Base-by-base conservation (phyloP, 2,797 vertebrate genomes). In the Silurus aristotelis region DNA sequence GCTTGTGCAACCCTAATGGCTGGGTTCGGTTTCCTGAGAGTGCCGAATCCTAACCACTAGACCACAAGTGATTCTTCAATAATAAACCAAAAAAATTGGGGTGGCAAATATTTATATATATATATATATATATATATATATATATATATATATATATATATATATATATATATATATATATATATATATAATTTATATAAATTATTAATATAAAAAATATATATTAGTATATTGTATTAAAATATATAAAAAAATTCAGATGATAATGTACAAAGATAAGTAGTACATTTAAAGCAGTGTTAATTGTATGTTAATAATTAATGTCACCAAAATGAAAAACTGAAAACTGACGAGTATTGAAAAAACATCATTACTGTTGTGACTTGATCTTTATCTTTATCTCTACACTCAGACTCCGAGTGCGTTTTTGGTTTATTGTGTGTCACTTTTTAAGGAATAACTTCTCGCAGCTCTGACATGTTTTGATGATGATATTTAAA, bases 21-120 rank as follows among this genome's bases (percentile, higher is more conserved):
- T 31, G 31, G 31, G 31, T 31, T 31, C 2, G 31, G 31, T 31
- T 1, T 31, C 91, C 93, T 93, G 93, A 95, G 92, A 94, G 93
- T 92, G 89, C 92, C 91, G 90, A 60, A 60, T 82, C 88, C 75
- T 85, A 83, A 89, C 82, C 88, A 89, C 87, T 87, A 88, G 87
- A 90, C 85, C 86, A 88, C 88, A 1, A 31, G 31, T 31, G 31
- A 31, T 31, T 31, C 31, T 31, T 2, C 31, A 31, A 31, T 31
- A 60, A 6, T 60, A 20, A 60, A 60, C 15, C 61, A 9, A 12
- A 63, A 63, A 63, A n/a, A 31, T 63, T 3, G 61, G 5, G 7
- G 61, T 63, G 22, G 22, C 19, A 10, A 63, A 31, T 31, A 31
- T 31, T 1, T 31, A 31, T 31, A 31, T 31, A 31, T 31, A 31